Evolutionary conservation across 1,140 invertebrate species (phyloP), one percentile per base, ranked within the genome.

Genomic region (Pseudomyrmex pallidus): DNA sequence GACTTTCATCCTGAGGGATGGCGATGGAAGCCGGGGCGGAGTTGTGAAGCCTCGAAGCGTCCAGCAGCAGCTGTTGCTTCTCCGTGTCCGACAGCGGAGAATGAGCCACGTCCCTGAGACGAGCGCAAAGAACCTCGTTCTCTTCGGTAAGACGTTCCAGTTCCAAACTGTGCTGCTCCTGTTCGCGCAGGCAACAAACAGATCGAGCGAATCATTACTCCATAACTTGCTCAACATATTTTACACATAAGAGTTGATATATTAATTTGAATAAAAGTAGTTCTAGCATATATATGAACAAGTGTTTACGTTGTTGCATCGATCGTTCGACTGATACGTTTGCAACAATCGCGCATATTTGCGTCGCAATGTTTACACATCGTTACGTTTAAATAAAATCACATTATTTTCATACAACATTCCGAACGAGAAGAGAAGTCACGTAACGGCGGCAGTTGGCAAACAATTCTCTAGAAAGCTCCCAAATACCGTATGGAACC

Each of bases 41-140:
- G 93, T 95, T 95, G 85, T 96, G 95, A 83, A 96, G 94, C 84
- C 96, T 95, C 83, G 96, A 95, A 10, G 95, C 96, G 90, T 96
- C 96, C 87, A 96, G 94, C 85, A 97, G 94, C 85, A 97, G 94
- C 91, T 97, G 96, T 86, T 97, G 96, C 92, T 97, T 97, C 93
- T 97, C 96, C 86, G 96, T 96, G 94, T 98, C 97, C n/a, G 96
- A 97, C 62, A 97, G 93, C 80, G 97, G 96, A 82, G 96, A 97
- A 93, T 97, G 96, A 57, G 96, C 96, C 66, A 97, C 96, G 92
- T 97, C 96, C 83, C 96, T 95, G 85, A 97, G 95, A 86, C 96
- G 95, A 90, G 96, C 96, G 68, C 96, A 95, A 88, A 97, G 93
- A 82, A 95, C 95, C 78, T 96, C 96, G 94, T 97, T 97, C 95